Conservation (phyloP, 2,888 invertebrate species). For the Anthrax anthrax region DNA sequence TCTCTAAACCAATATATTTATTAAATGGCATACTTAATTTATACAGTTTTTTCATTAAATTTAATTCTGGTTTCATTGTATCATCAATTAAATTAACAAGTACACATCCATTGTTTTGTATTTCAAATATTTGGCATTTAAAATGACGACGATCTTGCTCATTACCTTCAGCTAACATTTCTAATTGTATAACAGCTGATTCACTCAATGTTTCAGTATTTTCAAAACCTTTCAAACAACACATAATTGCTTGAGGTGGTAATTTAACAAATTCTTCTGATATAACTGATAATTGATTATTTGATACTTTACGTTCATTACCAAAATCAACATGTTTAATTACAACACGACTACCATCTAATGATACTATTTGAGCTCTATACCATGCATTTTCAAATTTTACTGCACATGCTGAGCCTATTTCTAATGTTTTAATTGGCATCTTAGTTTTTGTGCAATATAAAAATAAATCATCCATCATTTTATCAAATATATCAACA, state of each 20-base stretch:
- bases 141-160: slow-evolving; percentile 23
- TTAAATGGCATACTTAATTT: slow-evolving; percentile 33
- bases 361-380: slow-evolving; percentile 59
- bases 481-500: slow-evolving; percentile 42
- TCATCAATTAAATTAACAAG: slow-evolving; percentile 46
- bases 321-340: slow-evolving; percentile 92
- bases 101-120: not conserved
- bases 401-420: slow-evolving; percentile 60
- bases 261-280: slow-evolving; percentile 47
- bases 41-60: slow-evolving; percentile 41
- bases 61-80: slow-evolving; percentile 39
- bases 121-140: slow-evolving; percentile 29
- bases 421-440: slow-evolving; percentile 34
- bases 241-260: slow-evolving; percentile 61
- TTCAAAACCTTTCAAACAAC: slow-evolving; percentile 52
- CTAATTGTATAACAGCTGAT: slow-evolving; percentile 37
- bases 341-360: slow-evolving; percentile 42
- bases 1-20: slow-evolving; percentile 29
- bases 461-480: slow-evolving; percentile 51
- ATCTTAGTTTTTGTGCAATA: slow-evolving; percentile 42
- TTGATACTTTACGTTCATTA: slow-evolving; percentile 66
- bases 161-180: slow-evolving; percentile 49
- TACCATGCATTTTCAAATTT: slow-evolving; percentile 80
- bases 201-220: slow-evolving; percentile 24
- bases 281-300: slow-evolving; percentile 46